Evolutionary conservation across 2,113 vertebrate genomes (phyloP), one percentile per base, ranked within the genome.

Genomic region (Corythaeola cristata): DNA sequence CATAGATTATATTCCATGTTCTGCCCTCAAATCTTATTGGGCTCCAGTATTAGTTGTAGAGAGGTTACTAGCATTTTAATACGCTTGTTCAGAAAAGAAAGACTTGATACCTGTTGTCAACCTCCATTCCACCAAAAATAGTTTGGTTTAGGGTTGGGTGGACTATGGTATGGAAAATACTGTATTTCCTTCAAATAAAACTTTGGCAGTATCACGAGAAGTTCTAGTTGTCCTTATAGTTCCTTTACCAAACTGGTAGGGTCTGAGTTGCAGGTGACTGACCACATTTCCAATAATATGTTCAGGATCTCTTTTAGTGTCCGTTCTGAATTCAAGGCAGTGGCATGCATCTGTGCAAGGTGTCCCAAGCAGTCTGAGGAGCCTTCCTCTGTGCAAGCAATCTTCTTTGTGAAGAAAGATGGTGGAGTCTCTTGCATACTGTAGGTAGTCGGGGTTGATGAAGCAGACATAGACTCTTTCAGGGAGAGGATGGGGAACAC

Each of bases 401-500:
- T 95, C 92, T 49, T 97, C 96, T 85, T 81, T 50, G 39, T 95
- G 93, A 93, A 93, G 97, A 89, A 95, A 89, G 82, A 56, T 96
- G 77, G 23, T 90, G 89, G 64, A 90, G 80, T 94, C 94, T 92
- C 76, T 76, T 94, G 93, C 69, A 81, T 79, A 72, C 47, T 86
- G 90, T 88, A 90, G 94, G 74, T 76, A 96, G 91, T 75, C 95
- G 60, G 73, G 77, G 56, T 84, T 94, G 95, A 76, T 96, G 95
- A 93, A 89, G 93, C 85, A 97, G 90, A 94, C 79, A 97, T 55
- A 95, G 94, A 87, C 90, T 96, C 89, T 96, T 82, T 96, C 97
- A 97, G 89, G 83, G 93, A 95, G 94, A 96, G 96, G 94, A 82
- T 96, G 96, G 85, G 93, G 92, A 94, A 89, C 97, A 96, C 95